Evolutionary conservation across 2,797 vertebrate genomes (phyloP).

Genomic region (Tachyglossus aculeatus): DNA sequence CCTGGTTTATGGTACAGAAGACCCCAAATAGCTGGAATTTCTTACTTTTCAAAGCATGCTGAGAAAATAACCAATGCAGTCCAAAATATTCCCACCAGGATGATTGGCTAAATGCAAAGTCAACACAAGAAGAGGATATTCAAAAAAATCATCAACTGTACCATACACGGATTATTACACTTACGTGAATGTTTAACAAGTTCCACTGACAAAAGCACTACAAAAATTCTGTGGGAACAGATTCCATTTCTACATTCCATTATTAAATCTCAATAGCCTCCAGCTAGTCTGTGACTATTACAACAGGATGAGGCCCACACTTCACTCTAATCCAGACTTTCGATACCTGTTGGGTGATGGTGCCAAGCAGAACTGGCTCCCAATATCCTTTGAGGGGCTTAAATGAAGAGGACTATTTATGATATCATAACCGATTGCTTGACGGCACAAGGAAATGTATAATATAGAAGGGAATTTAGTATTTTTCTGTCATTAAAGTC

Average conservation of each 20-base stretch:
- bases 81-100: conserved; percentile 52
- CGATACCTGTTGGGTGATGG: too few relatives aligned
- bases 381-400: too few relatives aligned
- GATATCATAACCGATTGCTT: too few relatives aligned
- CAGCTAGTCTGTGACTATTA: background rate
- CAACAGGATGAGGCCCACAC: too few relatives aligned
- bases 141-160: conserved; percentile 36
- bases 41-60: conserved; percentile 59
- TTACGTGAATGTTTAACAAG: conserved; percentile 24
- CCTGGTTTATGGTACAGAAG: conserved; percentile 68
- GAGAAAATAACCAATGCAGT: conserved; percentile 56
- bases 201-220: conserved; percentile 20
- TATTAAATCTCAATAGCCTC: conserved; percentile 4
- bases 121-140: conserved; percentile 41
- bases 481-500: too few relatives aligned
- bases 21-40: conserved; percentile 57
- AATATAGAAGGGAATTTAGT: too few relatives aligned
- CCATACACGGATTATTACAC: background rate
- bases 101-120: conserved; percentile 45
- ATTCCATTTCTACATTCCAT: background rate
- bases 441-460: too few relatives aligned
- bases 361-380: too few relatives aligned
- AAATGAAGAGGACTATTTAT: too few relatives aligned
- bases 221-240: conserved; percentile 14
- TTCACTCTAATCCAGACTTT: too few relatives aligned